These are phyloP conservation scores for Drosophila arawakana DNA, from an alignment of 1,140 invertebrate species.

Conservation along the genomic window DNA sequence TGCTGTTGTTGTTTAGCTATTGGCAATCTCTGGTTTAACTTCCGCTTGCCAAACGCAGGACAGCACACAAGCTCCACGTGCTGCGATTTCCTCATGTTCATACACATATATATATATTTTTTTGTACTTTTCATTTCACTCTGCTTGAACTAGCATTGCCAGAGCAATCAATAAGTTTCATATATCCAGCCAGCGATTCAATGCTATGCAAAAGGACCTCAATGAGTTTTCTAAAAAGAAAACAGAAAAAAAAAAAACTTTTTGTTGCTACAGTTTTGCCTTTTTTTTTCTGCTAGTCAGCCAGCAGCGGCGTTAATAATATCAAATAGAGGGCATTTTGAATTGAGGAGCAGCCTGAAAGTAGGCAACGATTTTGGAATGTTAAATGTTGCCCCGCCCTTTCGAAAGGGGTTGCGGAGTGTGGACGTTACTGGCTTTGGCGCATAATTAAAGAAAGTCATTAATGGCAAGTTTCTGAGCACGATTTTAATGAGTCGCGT, in stretches of 20 bases:
- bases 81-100: constrained; percentile 1
- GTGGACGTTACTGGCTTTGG: background rate
- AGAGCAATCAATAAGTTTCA: constrained; percentile 73
- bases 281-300: background rate
- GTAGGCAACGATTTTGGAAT: constrained; percentile 29
- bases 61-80: constrained; percentile 31
- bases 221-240: constrained; percentile 66
- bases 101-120: background rate
- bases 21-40: constrained; percentile 74
- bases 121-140: constrained; percentile 11
- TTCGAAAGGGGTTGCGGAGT: background rate
- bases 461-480: constrained; percentile 36
- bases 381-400: constrained; percentile 7
- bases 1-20: constrained; percentile 48
- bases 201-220: constrained; percentile 56
- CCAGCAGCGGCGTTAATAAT: constrained; percentile 40
- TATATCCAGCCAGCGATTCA: constrained; percentile 54
- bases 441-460: constrained; percentile 33
- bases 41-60: constrained; percentile 55
- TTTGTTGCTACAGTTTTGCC: constrained; percentile 16
- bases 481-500: constrained; percentile 22
- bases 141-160: constrained; percentile 33
- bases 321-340: constrained; percentile 52
- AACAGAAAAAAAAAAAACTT: constrained; percentile 11
- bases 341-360: constrained; percentile 7